Evolutionary conservation across 2,797 vertebrate species (phyloP), one percentile per base, ranked within the genome.

Genomic region (Champsocephalus esox): DNA sequence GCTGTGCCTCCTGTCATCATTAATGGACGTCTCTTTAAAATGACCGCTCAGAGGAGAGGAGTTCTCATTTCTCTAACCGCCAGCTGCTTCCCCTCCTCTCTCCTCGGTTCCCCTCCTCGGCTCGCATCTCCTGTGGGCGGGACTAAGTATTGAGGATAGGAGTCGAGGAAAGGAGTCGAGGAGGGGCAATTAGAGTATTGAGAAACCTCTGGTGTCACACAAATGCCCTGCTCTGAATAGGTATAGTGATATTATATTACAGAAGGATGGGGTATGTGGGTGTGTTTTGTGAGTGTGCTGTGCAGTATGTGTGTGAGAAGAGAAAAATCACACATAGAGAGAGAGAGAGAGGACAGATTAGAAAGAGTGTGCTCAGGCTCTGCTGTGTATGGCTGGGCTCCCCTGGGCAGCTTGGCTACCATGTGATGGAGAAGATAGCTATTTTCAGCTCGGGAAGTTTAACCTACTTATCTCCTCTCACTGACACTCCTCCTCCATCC

Each of bases 401-500:
- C 92, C 92, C 75, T 85, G 91, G 88, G 92, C 90, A 73, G 84
- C 81, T 81, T 79, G 82, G 87, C 88, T 86, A 89, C 80, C 92
- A 92, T 91, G 90, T 88, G 89, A 94, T 91, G 78, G 86, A 87
- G 88, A 92, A 89, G 83, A 87, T 87, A 84, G 90, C 89, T 94
- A 94, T 94, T 95, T 95, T 93, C 86, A 93, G 92, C 92, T 72
- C 88, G 88, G 88, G 88, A 92, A 92, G 92, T 93, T 94, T 94
- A 95, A 93, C 93, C 94, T 94, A 95, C 92, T 95, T 95, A 93
- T 93, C 87, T 86, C 83, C 66, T 82, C 85, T 87, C 86, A 54
- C 75, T 78, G 84, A 79, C 86, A 82, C 80, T 80, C 77, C 85
- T 77, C 83, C 87, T 71, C 64, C 81, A 77, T 77, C 73, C 63